Evolutionary conservation across 2,113 vertebrate genomes (phyloP).

Genomic region (Leptocoma aspasia): DNA sequence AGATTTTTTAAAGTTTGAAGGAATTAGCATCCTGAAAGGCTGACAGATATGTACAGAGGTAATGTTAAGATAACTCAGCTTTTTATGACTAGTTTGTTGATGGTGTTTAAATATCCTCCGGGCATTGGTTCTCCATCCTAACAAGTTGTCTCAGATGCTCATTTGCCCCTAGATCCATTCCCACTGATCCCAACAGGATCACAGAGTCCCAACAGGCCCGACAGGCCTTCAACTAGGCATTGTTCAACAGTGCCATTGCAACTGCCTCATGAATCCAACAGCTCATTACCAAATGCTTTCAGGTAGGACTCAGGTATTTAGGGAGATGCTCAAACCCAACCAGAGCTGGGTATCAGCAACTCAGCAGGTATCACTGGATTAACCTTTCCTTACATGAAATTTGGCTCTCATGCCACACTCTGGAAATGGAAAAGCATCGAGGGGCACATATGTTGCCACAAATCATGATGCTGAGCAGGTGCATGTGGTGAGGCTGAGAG

Average conservation of each 20-base stretch:
- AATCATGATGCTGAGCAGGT: neutral
- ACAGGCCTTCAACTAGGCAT: neutral
- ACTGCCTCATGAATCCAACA: neutral
- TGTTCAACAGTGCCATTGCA: neutral
- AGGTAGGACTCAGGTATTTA: neutral
- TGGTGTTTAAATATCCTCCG: neutral
- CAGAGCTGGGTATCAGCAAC: neutral
- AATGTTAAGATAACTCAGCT: neutral
- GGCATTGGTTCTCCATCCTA: neutral
- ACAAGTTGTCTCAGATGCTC: neutral
- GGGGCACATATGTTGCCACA: neutral
- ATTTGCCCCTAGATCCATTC: neutral
- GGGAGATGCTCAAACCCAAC: neutral
- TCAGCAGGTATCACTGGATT: neutral
- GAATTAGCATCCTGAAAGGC: neutral
- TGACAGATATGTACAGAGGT: neutral
- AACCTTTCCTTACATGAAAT: neutral
- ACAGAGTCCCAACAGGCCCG: neutral
- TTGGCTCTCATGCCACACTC: neutral
- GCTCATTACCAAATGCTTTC: neutral
- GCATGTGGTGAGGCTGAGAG: neutral
- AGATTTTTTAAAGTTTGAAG: neutral
- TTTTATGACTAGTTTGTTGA: neutral
- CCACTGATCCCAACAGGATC: neutral
- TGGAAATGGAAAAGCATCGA: neutral